Evolutionary conservation across 2,888 invertebrate species (phyloP).

Genomic region (Aphidoletes aphidimyza): DNA sequence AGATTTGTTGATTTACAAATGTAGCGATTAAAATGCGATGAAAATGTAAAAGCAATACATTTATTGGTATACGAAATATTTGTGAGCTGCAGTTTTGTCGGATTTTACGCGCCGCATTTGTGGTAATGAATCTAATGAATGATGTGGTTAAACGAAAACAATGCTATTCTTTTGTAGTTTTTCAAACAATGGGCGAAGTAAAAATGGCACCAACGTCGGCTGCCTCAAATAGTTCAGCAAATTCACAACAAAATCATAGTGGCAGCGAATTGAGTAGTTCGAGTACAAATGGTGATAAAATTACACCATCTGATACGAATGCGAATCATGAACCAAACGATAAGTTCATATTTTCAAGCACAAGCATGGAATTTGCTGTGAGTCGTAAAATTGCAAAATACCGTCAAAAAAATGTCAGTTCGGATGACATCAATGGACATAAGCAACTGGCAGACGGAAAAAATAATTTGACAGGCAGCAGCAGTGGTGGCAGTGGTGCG

Average conservation of each 20-base stretch:
- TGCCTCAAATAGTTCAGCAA: conserved; percentile 60
- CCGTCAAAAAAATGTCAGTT: conserved; percentile 68
- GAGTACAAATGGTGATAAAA: conserved; percentile 59
- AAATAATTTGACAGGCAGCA: background rate
- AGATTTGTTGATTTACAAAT: background rate
- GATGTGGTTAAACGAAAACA: background rate
- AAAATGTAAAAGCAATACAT: background rate
- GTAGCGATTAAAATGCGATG: background rate
- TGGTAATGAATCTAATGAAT: background rate
- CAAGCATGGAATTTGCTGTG: conserved; percentile 86
- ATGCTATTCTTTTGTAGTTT: conserved; percentile 33
- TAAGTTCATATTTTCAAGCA: conserved; percentile 62
- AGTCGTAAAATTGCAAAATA: conserved; percentile 85
- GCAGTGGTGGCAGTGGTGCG: conserved; percentile 56
- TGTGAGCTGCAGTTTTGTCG: too few relatives aligned
- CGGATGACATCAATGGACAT: conserved; percentile 55
- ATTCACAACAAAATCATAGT: conserved; percentile 57
- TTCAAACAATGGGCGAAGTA: conserved; percentile 59
- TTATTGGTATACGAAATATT: too few relatives aligned
- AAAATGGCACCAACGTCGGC: conserved; percentile 60
- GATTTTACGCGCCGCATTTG: too few relatives aligned
- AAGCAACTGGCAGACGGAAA: background rate
- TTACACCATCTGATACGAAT: conserved; percentile 35
- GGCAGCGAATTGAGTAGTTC: conserved; percentile 56
- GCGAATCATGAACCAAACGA: conserved; percentile 54